Percentiles rank a stretch among this genome's conserved stretches.
Conservation (phyloP, 2,797 vertebrate genomes). For the Rhodeus uyekii region DNA sequence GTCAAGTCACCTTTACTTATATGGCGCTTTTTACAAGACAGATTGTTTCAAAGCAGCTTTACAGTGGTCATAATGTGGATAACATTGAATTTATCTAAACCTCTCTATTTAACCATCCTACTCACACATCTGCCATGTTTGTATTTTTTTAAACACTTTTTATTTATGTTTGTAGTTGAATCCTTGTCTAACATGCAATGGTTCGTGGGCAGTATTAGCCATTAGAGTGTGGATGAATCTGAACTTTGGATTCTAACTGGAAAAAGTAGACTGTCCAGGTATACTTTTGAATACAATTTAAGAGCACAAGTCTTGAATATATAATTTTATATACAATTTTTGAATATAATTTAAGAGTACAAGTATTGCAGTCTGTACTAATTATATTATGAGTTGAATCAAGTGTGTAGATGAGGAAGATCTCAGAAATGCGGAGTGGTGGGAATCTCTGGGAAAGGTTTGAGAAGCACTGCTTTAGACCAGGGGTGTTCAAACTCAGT, state of each 20-base stretch:
- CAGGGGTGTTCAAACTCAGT: too few relatives aligned
- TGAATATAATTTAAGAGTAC: neutral
- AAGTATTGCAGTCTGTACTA: neutral
- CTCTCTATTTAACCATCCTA: neutral
- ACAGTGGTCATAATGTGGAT: too few relatives aligned
- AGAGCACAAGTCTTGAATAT: neutral
- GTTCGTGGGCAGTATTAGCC: neutral
- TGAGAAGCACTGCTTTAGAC: too few relatives aligned
- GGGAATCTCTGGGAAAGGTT: too few relatives aligned
- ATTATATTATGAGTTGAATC: neutral
- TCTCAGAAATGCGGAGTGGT: too few relatives aligned
- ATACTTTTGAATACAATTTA: neutral
- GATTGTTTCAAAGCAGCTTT: too few relatives aligned
- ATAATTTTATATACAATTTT: neutral
- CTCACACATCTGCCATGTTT: neutral
- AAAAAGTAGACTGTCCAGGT: neutral
- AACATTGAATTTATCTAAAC: too few relatives aligned
- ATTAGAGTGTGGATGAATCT: neutral
- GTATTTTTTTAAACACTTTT: neutral
- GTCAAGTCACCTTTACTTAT: too few relatives aligned
- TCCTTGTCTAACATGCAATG: neutral
- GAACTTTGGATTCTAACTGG: neutral
- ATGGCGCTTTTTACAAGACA: too few relatives aligned
- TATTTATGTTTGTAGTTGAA: neutral
- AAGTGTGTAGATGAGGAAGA: neutral